A percentile compares a stretch with the other conserved stretches of the same genome.
Evolutionary conservation across 2,888 invertebrate species (phyloP).

Genomic region (Rambutsinella grinnellia): DNA sequence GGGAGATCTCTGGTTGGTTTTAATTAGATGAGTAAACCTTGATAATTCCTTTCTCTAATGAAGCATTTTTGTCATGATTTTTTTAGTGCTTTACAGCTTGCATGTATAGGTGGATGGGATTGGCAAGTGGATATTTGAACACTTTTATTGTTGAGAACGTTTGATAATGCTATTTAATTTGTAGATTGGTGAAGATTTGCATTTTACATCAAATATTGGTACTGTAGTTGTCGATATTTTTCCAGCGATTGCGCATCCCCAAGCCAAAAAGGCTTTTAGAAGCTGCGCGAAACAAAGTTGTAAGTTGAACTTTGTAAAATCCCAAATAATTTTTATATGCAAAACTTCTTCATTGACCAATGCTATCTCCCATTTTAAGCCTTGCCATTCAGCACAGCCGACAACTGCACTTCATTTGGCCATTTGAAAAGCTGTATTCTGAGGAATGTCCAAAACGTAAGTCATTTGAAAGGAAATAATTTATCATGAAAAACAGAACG

Average conservation of each 20-base stretch:
- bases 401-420: slow-evolving; percentile 43
- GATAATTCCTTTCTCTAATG: neutral
- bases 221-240: slow-evolving; percentile 28
- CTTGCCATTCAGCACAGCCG: slow-evolving; percentile 29
- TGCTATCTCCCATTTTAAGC: slow-evolving; percentile 4
- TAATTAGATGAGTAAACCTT: neutral
- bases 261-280: slow-evolving; percentile 32
- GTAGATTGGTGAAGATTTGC: slow-evolving; percentile 40
- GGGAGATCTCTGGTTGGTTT: slow-evolving; percentile 26
- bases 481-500: too few species aligned
- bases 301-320: neutral
- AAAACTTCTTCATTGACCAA: neutral
- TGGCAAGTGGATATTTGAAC: slow-evolving; percentile 17
- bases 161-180: neutral
- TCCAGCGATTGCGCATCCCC: slow-evolving; percentile 22
- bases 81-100: slow-evolving; percentile 46
- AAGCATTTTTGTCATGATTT: neutral
- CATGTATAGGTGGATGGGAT: slow-evolving; percentile 33
- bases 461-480: too few species aligned
- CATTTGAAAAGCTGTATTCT: slow-evolving; percentile 37
- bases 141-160: neutral
- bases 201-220: slow-evolving; percentile 35
- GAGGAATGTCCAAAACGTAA: slow-evolving; percentile 31
- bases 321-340: neutral
- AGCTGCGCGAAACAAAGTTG: slow-evolving; percentile 33